Evolutionary conservation across 1,140 invertebrate species (phyloP).

Genomic region (Temnothorax longispinosus): DNA sequence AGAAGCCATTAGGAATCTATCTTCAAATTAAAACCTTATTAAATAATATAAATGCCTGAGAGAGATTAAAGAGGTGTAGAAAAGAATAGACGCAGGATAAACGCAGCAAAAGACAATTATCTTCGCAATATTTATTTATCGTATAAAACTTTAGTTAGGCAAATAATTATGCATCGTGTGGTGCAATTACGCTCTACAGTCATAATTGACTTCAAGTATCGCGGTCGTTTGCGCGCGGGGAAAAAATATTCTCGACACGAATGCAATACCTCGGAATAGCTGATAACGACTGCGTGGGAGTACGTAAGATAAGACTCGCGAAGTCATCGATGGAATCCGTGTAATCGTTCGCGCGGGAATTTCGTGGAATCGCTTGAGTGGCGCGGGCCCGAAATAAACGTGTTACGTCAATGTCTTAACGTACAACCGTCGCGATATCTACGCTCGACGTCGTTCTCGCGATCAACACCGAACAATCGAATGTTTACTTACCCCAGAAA

Average conservation of each 20-base stretch:
- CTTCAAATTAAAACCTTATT: background rate
- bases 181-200: background rate
- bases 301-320: constrained; percentile 63
- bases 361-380: constrained; percentile 64
- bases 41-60: background rate
- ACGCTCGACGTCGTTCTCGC: constrained; percentile 45
- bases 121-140: background rate
- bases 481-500: constrained; percentile 74
- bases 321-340: constrained; percentile 62
- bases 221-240: background rate
- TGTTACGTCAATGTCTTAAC: constrained; percentile 62
- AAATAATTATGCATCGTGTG: background rate
- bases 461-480: constrained; percentile 36
- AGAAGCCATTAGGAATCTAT: background rate
- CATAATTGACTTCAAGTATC: constrained; percentile 15
- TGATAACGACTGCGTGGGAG: constrained; percentile 67
- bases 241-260: constrained; percentile 26
- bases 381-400: constrained; percentile 40
- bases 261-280: constrained; percentile 51
- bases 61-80: background rate
- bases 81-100: background rate
- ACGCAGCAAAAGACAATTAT: background rate
- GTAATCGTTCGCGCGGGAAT: constrained; percentile 64
- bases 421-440: constrained; percentile 45
- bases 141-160: background rate